Base-by-base conservation (phyloP, 2,797 vertebrate species). In the Rhinatrema bivittatum region DNA sequence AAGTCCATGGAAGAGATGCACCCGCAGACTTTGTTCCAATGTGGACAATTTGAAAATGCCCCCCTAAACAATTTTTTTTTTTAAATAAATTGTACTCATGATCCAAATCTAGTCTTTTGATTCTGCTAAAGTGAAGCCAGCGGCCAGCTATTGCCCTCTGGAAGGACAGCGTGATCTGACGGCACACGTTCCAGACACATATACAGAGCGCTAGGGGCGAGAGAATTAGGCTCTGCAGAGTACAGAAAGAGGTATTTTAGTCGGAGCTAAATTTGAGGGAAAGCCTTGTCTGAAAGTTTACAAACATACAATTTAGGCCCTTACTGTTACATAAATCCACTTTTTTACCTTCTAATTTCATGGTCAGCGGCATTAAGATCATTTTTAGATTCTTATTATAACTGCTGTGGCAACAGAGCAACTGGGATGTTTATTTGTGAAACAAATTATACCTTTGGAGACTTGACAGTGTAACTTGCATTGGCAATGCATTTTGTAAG, bases 271-370 rank as follows among this genome's bases (percentile, higher is more conserved):
- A 82, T 82, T 77, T 80, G 60, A 82, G 70, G 71, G 68, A 73
- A 68, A 56, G 5, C 29, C 42, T 67, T 68, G 64, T 35, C 65
- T 72, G 50, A 65, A 78, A 85, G 76, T 86, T 88, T 88, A 70
- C 70, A 75, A 71, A 80, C 70, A 66, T 81, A 56, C 65, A 85
- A 78, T 88, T 88, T 85, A 69, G 61, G 56, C 56, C 69, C 77
- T 78, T 83, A 74, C 62, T 81, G 73, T 84, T 86, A 76, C 78
- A 83, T 79, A 86, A 84, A 85, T 72, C 69, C 56, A 71, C 82
- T 82, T 83, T 70, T 73, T 84, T 86, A 78, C 76, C 72, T 86
- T 89, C 74, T 84, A 88, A 89, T 92, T 91, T 89, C 62, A 83
- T 76, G 78, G 82, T 81, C 72, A 65, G 76, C 56, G 70, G 53